Evolutionary conservation across 2,797 vertebrate species (phyloP).

Genomic region (Rhinogobio ventralis): DNA sequence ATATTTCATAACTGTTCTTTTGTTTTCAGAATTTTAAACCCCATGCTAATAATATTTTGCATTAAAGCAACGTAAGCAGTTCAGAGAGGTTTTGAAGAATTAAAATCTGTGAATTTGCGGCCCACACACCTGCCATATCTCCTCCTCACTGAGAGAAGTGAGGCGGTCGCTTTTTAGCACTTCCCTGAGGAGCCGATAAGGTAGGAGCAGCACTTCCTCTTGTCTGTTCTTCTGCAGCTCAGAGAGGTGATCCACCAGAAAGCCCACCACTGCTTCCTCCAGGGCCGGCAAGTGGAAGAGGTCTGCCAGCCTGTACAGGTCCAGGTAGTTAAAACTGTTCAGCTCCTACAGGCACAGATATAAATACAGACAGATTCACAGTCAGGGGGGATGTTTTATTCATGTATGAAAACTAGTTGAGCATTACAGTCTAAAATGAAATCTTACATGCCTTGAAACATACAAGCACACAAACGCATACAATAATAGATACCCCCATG

Average conservation of each 20-base stretch:
- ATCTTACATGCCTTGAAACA: neutral
- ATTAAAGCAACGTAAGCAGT: neutral
- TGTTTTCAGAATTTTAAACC: neutral
- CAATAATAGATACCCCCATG: neutral
- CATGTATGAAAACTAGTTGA: constrained; percentile 7
- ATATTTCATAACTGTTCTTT: neutral
- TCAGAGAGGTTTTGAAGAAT: neutral
- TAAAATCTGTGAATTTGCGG: neutral
- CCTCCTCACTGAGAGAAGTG: constrained; percentile 94
- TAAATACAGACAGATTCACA: neutral
- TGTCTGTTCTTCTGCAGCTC: constrained; percentile 89
- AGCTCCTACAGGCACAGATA: constrained; percentile 82
- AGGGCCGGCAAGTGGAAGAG: constrained; percentile 95
- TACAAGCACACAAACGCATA: neutral
- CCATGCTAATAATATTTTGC: constrained; percentile 27
- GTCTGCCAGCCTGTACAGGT: constrained; percentile 95
- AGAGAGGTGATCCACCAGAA: constrained; percentile 95
- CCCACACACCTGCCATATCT: constrained; percentile 93
- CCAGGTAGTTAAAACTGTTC: constrained; percentile 97
- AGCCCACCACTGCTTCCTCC: constrained; percentile 93
- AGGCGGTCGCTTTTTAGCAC: constrained; percentile 96
- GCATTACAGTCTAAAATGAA: neutral
- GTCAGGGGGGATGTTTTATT: neutral
- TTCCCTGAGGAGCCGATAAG: constrained; percentile 93
- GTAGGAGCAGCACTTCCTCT: constrained; percentile 91